These are phyloP conservation scores for Zingel zingel DNA, from an alignment of 2,113 vertebrate species.

Conservation along the genomic window DNA sequence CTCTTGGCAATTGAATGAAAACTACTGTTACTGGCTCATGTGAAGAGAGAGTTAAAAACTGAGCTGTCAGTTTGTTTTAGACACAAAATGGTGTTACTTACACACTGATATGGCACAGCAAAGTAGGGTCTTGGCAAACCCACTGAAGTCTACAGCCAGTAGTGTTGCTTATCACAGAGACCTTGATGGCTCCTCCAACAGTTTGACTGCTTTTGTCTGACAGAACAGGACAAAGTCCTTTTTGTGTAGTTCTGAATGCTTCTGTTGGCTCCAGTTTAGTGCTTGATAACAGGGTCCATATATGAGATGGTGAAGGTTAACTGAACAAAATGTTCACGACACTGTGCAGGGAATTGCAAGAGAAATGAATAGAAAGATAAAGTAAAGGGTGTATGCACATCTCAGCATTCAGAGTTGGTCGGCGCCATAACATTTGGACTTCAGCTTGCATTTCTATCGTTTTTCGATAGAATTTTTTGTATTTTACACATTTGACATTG, in stretches of 20 bases:
- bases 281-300: slow-evolving; percentile 14
- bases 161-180: slow-evolving; percentile 16
- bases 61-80: slow-evolving; percentile 28
- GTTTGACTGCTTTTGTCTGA: slow-evolving; percentile 1
- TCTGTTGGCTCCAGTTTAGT: neutral
- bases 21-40: neutral
- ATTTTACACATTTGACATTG: neutral
- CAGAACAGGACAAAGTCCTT: neutral
- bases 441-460: neutral
- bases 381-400: neutral
- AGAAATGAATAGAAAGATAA: neutral
- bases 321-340: neutral
- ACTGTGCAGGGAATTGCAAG: neutral
- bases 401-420: no score
- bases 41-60: slow-evolving; percentile 5
- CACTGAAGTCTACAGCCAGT: neutral
- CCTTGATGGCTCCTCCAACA: slow-evolving; percentile 7
- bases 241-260: slow-evolving; percentile 3
- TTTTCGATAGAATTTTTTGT: neutral
- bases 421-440: neutral
- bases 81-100: neutral
- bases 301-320: slow-evolving; percentile 24
- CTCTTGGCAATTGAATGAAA: no score
- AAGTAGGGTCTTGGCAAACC: slow-evolving; percentile 3
- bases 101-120: neutral